These are phyloP conservation scores for Phorcus lineatus DNA, from an alignment of 2,888 invertebrate species.

Conservation along the genomic window DNA sequence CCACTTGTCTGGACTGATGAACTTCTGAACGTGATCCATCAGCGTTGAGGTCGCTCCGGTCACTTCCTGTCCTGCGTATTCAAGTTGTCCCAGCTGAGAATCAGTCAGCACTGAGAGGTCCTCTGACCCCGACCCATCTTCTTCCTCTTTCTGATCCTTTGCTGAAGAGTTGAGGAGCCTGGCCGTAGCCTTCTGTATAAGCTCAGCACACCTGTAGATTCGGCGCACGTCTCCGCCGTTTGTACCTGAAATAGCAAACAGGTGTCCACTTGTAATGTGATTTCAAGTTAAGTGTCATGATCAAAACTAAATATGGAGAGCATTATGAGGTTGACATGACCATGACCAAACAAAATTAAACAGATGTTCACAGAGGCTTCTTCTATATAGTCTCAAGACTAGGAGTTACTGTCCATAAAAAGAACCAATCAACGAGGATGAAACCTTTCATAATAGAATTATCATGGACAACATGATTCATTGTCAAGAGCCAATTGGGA, in stretches of 20 bases:
- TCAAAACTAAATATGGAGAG: no score
- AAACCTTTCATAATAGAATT: no score
- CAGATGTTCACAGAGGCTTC: no score
- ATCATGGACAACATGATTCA: no score
- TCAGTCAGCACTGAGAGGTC: constrained; percentile 56
- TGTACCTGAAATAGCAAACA: neutral
- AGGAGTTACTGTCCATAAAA: no score
- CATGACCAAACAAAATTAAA: no score
- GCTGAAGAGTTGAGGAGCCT: constrained; percentile 45
- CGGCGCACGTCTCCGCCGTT: constrained; percentile 49
- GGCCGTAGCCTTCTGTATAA: constrained; percentile 55
- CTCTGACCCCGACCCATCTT: constrained; percentile 34
- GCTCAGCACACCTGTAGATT: constrained; percentile 57
- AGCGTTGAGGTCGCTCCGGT: constrained; percentile 44
- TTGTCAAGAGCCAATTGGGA: no score
- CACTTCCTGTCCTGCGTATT: constrained; percentile 52
- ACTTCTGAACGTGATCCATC: constrained; percentile 47
- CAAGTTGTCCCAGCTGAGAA: constrained; percentile 55
- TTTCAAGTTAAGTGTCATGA: no score
- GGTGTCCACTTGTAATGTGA: neutral
- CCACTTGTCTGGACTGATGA: constrained; percentile 36
- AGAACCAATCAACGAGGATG: no score
- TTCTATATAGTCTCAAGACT: no score
- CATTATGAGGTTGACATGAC: no score
- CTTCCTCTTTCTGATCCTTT: constrained; percentile 28